Base-by-base conservation (phyloP, 2,797 vertebrate species). In the Zenarchopterus dispar region DNA sequence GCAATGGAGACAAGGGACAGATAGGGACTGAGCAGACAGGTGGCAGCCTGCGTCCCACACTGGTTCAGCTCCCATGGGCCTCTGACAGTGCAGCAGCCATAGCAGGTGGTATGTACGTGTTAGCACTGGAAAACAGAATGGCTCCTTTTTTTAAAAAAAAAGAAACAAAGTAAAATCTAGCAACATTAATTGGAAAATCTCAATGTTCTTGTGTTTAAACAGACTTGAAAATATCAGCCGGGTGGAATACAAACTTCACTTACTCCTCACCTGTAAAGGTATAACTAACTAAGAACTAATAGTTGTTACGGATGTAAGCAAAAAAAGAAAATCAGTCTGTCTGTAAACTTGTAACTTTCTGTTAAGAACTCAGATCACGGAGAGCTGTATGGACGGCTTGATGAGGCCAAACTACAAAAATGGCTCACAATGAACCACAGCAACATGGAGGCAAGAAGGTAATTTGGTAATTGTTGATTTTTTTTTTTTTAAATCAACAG, bases 1-100 rank as follows among this genome's bases (percentile, higher is more conserved):
- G 96, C 24, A 89, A 75, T 45, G 90, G 82, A 50, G 73, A 82
- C 52, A 89, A 91, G 75, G 92, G 92, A 82, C 92, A 93, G 50
- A 77, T 82, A 70, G 92, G 92, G 67, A 90, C 70, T 2, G 59
- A 88, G 8, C 61, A 2, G n/a, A 28, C 67, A 6, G 63, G 79
- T 2, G 41, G 80, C 48, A 92, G 84, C 22, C 73, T 91, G 77
- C 78, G 71, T 65, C 96, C 96, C 1, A 67, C 88, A 60, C 89
- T 88, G 23, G 79, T 95, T n/a, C 71, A 88, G 49, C 64, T 79
- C 56, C 51, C 86, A 47, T 84, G 77, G 88, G 77, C 11, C 11
- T 28, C 26, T 39, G 73, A 84, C 1, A 3, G 55, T 1, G 51
- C 52, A 36, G 53, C 55, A 52, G 49, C 18, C 10, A 6, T 1